Conservation (phyloP, 2,797 vertebrate species). For the Sebastes diaconus region DNA sequence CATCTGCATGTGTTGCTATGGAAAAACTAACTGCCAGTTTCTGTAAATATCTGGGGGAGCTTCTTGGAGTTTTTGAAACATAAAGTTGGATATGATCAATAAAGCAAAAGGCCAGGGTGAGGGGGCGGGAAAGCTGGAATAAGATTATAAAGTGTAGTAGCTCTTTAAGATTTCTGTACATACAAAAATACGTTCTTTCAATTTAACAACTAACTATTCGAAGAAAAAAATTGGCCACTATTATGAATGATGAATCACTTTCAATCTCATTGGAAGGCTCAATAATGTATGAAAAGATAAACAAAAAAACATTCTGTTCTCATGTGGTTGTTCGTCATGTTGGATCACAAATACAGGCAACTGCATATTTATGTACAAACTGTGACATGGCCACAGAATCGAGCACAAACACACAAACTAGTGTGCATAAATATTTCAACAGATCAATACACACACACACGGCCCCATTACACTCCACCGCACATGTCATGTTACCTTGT, state of each 20-base stretch:
- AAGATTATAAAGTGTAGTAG: too few relatives aligned
- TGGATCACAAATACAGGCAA: background rate
- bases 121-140: too few relatives aligned
- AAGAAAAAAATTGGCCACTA: background rate
- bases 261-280: background rate
- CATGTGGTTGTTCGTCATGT: background rate
- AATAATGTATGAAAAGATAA: background rate
- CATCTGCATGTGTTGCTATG: too few relatives aligned
- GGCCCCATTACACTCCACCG: conserved; percentile 8
- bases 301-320: background rate
- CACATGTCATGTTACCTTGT: conserved; percentile 86
- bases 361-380: background rate
- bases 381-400: background rate
- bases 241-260: background rate
- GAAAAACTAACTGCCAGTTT: too few relatives aligned
- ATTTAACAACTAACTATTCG: background rate
- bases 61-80: too few relatives aligned
- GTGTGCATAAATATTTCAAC: conserved; percentile 46
- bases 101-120: too few relatives aligned
- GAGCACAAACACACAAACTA: background rate
- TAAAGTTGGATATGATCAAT: too few relatives aligned
- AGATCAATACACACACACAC: conserved; percentile 16
- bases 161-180: too few relatives aligned
- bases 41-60: too few relatives aligned
- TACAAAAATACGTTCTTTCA: background rate